These are phyloP conservation scores for Aphelenchoides besseyi DNA, from an alignment of 1,140 invertebrate genomes.

Conservation along the genomic window DNA sequence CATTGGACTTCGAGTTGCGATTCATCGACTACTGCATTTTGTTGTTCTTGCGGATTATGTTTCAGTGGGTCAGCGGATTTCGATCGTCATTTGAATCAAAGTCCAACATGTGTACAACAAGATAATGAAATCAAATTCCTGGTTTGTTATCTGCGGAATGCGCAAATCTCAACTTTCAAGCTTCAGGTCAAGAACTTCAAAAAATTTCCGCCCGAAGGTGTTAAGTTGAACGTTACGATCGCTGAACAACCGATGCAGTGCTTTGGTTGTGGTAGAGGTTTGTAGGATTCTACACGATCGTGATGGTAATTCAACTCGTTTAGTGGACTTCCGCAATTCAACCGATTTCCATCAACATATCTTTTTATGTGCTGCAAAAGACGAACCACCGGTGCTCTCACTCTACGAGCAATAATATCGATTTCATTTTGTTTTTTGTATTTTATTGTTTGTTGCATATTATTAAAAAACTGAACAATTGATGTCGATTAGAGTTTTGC, in stretches of 20 bases:
- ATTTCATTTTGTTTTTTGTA: not conserved
- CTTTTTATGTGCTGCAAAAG: not conserved
- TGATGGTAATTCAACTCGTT: not conserved
- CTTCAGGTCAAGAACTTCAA: constrained; percentile 15
- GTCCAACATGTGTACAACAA: not conserved
- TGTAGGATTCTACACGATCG: too few relatives aligned
- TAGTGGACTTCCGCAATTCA: constrained; percentile 4
- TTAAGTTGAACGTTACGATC: not conserved
- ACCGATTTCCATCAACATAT: not conserved
- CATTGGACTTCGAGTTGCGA: not conserved
- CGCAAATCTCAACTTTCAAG: not conserved
- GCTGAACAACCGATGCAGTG: not conserved
- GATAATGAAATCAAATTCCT: constrained; percentile 15
- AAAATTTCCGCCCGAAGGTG: not conserved
- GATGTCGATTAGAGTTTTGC: not conserved
- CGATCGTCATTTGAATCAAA: not conserved
- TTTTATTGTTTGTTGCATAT: not conserved
- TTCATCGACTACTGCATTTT: not conserved
- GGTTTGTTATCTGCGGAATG: not conserved
- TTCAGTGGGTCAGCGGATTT: not conserved
- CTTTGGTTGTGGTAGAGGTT: not conserved
- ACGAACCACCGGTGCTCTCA: not conserved
- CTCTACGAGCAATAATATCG: not conserved
- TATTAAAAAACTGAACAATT: not conserved
- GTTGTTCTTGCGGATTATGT: not conserved